These are phyloP conservation scores for Eumacrocentrus americanus DNA, from an alignment of 2,888 invertebrate species.

Conservation along the genomic window DNA sequence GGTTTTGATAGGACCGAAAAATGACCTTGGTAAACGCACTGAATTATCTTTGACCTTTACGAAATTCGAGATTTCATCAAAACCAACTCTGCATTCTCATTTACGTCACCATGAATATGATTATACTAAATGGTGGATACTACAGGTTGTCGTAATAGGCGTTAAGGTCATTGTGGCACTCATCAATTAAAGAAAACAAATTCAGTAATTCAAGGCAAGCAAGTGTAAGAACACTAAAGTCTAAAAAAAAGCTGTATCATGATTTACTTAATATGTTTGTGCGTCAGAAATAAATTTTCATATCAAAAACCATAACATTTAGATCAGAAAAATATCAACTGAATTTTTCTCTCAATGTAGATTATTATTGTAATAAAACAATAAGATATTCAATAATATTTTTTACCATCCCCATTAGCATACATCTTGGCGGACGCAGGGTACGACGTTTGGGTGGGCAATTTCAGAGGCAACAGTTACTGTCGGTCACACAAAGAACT, in stretches of 20 bases:
- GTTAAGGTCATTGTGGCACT: neutral
- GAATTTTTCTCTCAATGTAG: neutral
- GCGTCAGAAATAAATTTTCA: neutral
- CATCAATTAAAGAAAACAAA: neutral
- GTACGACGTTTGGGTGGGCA: slow-evolving; percentile 68
- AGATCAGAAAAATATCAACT: no score
- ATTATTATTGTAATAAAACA: no score
- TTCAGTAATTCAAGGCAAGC: neutral
- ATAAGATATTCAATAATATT: no score
- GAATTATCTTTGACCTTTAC: neutral
- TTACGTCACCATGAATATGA: neutral
- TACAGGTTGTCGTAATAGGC: neutral
- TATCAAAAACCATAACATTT: no score
- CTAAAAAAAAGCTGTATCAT: neutral
- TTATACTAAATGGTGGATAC: no score
- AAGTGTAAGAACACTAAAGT: neutral
- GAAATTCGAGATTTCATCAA: neutral
- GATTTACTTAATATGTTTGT: neutral
- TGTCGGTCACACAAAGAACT: slow-evolving; percentile 58
- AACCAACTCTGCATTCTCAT: neutral
- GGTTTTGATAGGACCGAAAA: slow-evolving; percentile 46
- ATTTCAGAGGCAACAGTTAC: slow-evolving; percentile 64
- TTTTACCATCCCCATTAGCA: no score
- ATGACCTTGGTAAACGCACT: slow-evolving; percentile 48
- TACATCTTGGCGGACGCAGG: slow-evolving; percentile 66